These are phyloP conservation scores for Gadus macrocephalus DNA, from an alignment of 2,113 vertebrate species.

Conservation along the genomic window DNA sequence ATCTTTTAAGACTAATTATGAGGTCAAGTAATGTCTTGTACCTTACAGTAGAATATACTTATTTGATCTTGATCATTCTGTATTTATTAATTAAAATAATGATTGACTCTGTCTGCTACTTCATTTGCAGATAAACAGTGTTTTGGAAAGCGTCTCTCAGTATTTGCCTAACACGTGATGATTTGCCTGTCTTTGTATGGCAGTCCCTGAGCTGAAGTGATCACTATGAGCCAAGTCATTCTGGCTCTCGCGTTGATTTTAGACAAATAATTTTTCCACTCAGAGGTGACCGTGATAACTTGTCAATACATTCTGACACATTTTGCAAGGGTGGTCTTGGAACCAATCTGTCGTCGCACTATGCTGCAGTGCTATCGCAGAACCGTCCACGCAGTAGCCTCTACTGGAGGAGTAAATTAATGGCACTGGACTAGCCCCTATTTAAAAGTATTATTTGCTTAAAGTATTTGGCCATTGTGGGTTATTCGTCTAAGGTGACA, in stretches of 20 bases:
- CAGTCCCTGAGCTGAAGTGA: constrained; percentile 2
- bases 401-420: not conserved
- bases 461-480: constrained; percentile 30
- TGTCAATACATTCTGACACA: constrained; percentile 29
- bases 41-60: too few species aligned
- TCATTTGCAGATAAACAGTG: not conserved
- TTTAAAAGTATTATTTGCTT: constrained; percentile 27
- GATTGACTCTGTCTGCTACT: not conserved
- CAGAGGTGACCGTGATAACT: constrained; percentile 30
- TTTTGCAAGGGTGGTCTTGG: constrained; percentile 12
- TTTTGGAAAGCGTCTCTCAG: constrained; percentile 2
- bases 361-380: too few species aligned
- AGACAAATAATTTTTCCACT: not conserved
- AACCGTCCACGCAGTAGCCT: too few species aligned
- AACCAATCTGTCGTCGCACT: not conserved
- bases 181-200: constrained; percentile 1
- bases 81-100: too few species aligned
- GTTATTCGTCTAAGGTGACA: constrained; percentile 52
- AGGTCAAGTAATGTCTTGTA: too few species aligned
- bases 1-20: too few species aligned
- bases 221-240: constrained; percentile 10
- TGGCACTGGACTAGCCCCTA: constrained; percentile 18
- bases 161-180: constrained; percentile 3
- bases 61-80: too few species aligned
- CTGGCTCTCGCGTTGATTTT: not conserved